Percentiles rank a stretch among this genome's conserved stretches.
These are phyloP conservation scores for Melanerpes aurifrons DNA, from an alignment of 2,113 vertebrate species.

Conservation along the genomic window DNA sequence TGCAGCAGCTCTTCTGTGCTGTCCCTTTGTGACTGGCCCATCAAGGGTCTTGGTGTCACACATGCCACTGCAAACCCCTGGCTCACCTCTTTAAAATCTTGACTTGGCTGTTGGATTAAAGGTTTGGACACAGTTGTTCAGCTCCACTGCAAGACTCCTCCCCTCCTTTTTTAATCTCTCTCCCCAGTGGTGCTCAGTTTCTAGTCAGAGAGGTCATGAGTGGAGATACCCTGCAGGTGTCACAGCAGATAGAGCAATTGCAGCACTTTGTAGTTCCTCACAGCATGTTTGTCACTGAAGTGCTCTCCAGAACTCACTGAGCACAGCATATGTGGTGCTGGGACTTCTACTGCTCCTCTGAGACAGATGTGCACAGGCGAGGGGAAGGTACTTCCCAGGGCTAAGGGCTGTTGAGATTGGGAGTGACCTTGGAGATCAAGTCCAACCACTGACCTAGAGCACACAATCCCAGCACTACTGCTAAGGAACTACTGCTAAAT, in stretches of 20 bases:
- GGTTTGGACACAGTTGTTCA: background rate
- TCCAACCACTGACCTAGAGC: no score
- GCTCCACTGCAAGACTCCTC: background rate
- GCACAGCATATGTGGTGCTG: no score
- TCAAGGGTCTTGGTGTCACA: background rate
- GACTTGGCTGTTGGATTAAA: background rate
- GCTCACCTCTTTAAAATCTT: background rate
- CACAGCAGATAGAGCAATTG: background rate
- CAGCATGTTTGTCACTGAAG: no score
- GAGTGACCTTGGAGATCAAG: no score
- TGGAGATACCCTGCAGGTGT: background rate
- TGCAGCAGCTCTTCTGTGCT: background rate
- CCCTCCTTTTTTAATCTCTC: background rate
- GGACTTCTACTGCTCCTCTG: no score
- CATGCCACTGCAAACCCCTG: fast-evolving
- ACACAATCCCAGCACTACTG: no score
- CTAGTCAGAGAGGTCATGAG: background rate
- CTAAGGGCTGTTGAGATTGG: no score
- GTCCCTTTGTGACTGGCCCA: background rate
- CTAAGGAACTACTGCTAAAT: no score
- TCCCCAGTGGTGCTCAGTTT: background rate
- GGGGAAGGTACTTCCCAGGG: no score
- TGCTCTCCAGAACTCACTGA: no score
- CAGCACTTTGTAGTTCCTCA: background rate
- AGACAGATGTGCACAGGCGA: no score